These are phyloP conservation scores for Bimastos eiseni DNA, from an alignment of 2,888 invertebrate species.

Conservation along the genomic window DNA sequence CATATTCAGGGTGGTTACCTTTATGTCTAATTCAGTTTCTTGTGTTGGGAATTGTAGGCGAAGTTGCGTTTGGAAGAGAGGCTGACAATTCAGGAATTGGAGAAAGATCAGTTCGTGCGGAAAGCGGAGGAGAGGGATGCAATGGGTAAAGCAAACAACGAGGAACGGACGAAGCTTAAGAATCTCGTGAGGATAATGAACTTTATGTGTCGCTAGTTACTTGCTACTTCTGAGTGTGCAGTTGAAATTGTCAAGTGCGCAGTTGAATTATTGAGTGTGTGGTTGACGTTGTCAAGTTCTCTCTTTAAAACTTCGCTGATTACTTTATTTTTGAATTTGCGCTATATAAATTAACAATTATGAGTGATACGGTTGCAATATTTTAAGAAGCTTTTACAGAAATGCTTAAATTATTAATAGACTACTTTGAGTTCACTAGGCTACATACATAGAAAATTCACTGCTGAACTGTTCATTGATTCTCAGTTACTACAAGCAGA, in stretches of 20 bases:
- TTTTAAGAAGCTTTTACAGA: no score
- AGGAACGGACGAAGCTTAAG: not conserved
- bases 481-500: not conserved
- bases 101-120: not conserved
- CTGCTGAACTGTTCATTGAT: not conserved
- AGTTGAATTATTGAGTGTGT: no score
- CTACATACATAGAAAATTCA: not conserved
- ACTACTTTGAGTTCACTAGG: not conserved
- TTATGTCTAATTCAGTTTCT: no score
- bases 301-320: no score
- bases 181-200: not conserved
- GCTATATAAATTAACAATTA: no score
- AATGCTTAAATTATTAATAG: not conserved
- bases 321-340: no score
- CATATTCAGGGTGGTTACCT: no score
- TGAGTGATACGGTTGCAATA: no score
- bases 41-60: not conserved
- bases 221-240: no score
- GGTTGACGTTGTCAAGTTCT: no score
- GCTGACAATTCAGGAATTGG: not conserved
- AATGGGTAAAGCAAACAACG: not conserved
- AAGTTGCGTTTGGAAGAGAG: slow-evolving; percentile 8
- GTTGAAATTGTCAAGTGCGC: no score
- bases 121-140: slow-evolving; percentile 1
- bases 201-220: no score